phyloP scores from a whole-genome alignment of 2,888 invertebrate species.

The Rotaria macrura region DNA sequence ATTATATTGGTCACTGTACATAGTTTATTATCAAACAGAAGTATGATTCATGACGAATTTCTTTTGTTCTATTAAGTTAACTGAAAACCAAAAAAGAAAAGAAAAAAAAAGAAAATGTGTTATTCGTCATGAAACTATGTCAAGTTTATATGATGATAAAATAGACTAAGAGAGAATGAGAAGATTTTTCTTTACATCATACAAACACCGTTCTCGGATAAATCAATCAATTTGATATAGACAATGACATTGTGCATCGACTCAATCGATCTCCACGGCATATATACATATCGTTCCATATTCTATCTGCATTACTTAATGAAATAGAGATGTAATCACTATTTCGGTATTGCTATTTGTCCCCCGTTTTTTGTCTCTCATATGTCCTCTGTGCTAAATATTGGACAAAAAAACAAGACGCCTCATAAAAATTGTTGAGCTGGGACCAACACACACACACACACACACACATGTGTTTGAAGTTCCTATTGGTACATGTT shows the following conservation, averaged over 20 bases:
- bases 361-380: neutral
- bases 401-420: neutral
- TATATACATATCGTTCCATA: neutral
- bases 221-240: slow-evolving; percentile 12
- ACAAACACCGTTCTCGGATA: slow-evolving; percentile 18
- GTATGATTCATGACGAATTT: neutral
- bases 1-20: slow-evolving; percentile 13
- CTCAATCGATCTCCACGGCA: neutral
- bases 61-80: neutral
- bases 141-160: neutral
- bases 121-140: neutral
- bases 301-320: neutral
- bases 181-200: neutral
- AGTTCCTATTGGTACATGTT: too few species aligned
- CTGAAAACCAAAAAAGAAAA: too few species aligned
- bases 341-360: neutral
- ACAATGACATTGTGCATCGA: neutral
- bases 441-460: too few species aligned
- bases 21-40: neutral
- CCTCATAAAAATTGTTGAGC: neutral
- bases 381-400: neutral
- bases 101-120: neutral
- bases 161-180: neutral
- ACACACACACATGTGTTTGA: too few species aligned
- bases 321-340: neutral